Evolutionary conservation across 2,888 invertebrate genomes (phyloP).

Genomic region (Criorhina ranunculi): DNA sequence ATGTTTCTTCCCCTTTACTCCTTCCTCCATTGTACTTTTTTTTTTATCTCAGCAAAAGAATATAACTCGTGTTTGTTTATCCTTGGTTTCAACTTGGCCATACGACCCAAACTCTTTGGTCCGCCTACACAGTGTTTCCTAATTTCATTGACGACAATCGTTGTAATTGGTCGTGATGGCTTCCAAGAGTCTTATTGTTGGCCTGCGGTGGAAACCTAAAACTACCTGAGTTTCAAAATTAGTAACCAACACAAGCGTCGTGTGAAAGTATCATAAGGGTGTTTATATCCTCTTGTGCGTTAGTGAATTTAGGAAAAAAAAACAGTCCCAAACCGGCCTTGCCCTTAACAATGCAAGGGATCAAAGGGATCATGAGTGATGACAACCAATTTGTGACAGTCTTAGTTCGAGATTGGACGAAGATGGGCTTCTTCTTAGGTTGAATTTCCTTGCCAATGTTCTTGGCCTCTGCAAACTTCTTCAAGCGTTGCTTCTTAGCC

Average conservation of each 20-base stretch:
- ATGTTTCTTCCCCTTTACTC: too few species aligned
- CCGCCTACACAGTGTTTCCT: conserved; percentile 99
- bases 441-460: conserved; percentile 95
- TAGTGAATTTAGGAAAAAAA: conserved; percentile 98
- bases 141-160: conserved; percentile 98
- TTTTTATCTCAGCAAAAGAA: conserved; percentile 61
- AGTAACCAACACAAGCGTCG: too few species aligned
- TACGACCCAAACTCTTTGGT: conserved; percentile 97
- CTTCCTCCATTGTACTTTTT: too few species aligned
- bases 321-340: conserved; percentile 98
- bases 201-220: conserved; percentile 94
- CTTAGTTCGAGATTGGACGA: conserved; percentile 94
- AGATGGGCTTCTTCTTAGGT: conserved; percentile 95
- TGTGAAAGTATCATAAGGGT: too few species aligned
- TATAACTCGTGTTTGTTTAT: conserved; percentile 84
- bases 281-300: too few species aligned
- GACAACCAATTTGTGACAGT: conserved; percentile 97
- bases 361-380: conserved; percentile 99
- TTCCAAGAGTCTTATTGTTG: conserved; percentile 95
- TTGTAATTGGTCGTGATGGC: conserved; percentile 99
- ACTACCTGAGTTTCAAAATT: too few species aligned
- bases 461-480: conserved; percentile 94
- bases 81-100: conserved; percentile 98
- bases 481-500: conserved; percentile 95
- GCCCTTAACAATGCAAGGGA: conserved; percentile 98